phyloP scores from a whole-genome alignment of 2,797 vertebrate species.

The Lepilemur ruficaudatus region DNA sequence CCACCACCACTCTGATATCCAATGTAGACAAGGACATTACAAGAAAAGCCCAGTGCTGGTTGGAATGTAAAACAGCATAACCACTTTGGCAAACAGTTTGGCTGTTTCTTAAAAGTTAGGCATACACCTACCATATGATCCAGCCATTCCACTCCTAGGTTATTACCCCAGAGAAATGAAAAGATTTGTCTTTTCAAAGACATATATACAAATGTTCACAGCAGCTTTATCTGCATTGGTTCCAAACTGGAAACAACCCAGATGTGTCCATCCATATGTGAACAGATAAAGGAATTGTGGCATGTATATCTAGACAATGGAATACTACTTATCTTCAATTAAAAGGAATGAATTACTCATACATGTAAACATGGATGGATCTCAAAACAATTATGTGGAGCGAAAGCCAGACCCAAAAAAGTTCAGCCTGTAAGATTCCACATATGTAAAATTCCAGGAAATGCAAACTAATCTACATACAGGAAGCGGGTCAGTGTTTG shows the following conservation, averaged over 20 bases:
- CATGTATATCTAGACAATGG: not conserved
- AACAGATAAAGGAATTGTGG: not conserved
- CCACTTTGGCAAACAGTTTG: not conserved
- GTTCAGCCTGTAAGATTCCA: not conserved
- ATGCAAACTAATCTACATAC: not conserved
- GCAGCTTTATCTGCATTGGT: not conserved
- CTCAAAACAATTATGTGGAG: not conserved
- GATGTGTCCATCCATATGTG: not conserved
- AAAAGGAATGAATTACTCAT: not conserved
- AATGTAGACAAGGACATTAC: not conserved
- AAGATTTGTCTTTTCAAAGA: not conserved
- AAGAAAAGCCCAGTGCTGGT: not conserved
- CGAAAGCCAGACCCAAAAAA: not conserved
- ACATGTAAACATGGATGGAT: not conserved
- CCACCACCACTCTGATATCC: not conserved
- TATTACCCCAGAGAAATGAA: not conserved
- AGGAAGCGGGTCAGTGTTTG: not conserved
- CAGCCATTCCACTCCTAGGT: not conserved
- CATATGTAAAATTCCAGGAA: not conserved
- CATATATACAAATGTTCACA: not conserved
- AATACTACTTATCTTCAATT: not conserved
- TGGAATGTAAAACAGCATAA: not conserved
- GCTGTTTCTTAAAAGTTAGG: conserved; percentile 6
- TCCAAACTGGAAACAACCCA: not conserved
- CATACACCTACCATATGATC: not conserved